These are phyloP conservation scores for Himantopus leucocephalus DNA, from an alignment of 2,113 vertebrate genomes.

Conservation along the genomic window DNA sequence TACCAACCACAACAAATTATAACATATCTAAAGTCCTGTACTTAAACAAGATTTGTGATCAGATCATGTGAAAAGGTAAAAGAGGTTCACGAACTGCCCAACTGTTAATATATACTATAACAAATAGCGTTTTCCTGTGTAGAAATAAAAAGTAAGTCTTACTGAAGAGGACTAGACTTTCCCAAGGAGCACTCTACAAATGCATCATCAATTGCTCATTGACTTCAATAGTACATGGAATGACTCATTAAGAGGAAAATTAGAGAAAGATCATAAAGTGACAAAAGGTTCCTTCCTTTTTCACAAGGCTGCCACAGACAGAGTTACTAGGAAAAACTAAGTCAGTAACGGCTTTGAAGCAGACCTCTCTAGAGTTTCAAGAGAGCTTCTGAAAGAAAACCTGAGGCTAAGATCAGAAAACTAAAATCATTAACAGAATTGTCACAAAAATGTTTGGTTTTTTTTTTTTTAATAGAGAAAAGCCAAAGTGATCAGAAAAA, in stretches of 20 bases:
- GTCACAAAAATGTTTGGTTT: background rate
- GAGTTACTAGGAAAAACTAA: background rate
- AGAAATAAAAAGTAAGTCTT: background rate
- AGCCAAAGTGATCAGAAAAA: background rate
- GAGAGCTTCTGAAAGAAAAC: background rate
- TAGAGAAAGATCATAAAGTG: background rate
- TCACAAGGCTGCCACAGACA: background rate
- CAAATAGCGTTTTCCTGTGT: background rate
- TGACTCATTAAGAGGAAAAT: background rate
- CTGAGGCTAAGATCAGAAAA: background rate
- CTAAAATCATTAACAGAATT: background rate
- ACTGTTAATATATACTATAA: background rate
- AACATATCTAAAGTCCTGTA: background rate
- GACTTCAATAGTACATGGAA: background rate
- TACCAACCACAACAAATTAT: background rate
- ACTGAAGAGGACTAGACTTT: background rate
- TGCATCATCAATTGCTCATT: background rate
- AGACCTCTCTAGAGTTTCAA: background rate
- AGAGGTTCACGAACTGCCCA: background rate
- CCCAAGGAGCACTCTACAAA: background rate
- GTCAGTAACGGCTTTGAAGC: background rate
- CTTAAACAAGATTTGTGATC: background rate
- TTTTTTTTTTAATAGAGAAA: background rate
- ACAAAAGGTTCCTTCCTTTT: background rate
- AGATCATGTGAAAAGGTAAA: background rate